These are phyloP conservation scores for Notothenia rossii DNA, from an alignment of 2,113 vertebrate species.

Conservation along the genomic window DNA sequence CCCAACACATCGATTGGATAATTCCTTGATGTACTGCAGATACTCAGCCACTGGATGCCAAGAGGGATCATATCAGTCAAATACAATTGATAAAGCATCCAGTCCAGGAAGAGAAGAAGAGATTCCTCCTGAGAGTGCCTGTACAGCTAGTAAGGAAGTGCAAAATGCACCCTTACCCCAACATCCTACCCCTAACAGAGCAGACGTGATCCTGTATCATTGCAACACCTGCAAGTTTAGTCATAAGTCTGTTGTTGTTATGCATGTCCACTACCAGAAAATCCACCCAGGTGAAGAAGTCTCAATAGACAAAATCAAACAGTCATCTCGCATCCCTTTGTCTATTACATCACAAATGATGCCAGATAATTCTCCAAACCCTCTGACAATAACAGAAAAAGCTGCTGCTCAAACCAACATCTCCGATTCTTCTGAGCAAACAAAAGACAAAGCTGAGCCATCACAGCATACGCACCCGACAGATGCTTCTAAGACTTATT, in stretches of 20 bases:
- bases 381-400: background rate
- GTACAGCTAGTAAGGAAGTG: background rate
- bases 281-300: conserved; percentile 89
- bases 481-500: background rate
- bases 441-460: background rate
- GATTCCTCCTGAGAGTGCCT: conserved; percentile 67
- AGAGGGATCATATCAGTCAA: conserved; percentile 76
- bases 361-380: background rate
- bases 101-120: conserved; percentile 83
- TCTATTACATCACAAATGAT: background rate
- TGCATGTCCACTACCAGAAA: conserved; percentile 94
- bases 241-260: conserved; percentile 86
- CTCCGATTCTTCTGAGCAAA: background rate
- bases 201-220: conserved; percentile 23
- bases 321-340: background rate
- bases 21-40: conserved; percentile 91
- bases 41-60: conserved; percentile 85
- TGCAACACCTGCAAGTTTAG: conserved; percentile 65
- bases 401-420: background rate
- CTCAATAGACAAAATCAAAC: conserved; percentile 69
- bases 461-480: background rate
- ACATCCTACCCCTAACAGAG: background rate
- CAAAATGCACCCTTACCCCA: background rate
- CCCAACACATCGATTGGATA: conserved; percentile 87
- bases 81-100: conserved; percentile 83